These are phyloP conservation scores for Shinisaurus crocodilurus DNA, from an alignment of 2,113 vertebrate species.

Conservation along the genomic window DNA sequence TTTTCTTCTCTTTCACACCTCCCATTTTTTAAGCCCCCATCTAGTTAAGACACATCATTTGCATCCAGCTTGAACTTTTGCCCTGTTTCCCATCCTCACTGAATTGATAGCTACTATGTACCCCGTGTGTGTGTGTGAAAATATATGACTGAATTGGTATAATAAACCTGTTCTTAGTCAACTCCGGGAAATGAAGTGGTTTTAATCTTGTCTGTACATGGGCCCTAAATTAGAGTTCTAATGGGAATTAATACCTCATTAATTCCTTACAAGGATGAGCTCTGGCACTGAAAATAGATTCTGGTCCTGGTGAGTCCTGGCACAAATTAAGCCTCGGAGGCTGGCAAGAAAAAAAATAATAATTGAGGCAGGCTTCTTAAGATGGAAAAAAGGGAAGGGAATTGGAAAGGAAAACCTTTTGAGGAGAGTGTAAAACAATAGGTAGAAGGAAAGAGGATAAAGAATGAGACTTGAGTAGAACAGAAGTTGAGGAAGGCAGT, in stretches of 20 bases:
- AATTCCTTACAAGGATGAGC: constrained; percentile 35
- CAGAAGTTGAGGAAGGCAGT: neutral
- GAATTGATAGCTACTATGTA: constrained; percentile 4
- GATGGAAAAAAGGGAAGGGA: neutral
- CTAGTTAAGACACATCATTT: neutral
- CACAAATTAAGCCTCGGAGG: neutral
- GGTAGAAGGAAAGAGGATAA: neutral
- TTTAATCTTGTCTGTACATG: constrained; percentile 39
- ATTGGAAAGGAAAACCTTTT: neutral
- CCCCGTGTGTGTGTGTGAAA: neutral
- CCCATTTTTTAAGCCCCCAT: neutral
- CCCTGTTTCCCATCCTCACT: neutral
- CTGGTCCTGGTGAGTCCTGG: constrained; percentile 6
- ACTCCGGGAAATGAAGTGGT: constrained; percentile 20
- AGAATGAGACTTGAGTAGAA: neutral
- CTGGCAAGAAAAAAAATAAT: neutral
- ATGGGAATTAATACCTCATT: constrained; percentile 45
- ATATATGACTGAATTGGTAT: constrained; percentile 19
- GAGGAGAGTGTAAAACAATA: neutral
- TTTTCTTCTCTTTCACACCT: neutral
- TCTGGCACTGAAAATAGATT: constrained; percentile 31
- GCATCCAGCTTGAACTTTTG: neutral
- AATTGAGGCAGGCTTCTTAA: neutral
- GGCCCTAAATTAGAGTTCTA: constrained; percentile 37
- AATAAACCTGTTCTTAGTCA: constrained; percentile 22